Evolutionary conservation across 2,113 vertebrate genomes (phyloP).

Genomic region (Hassar affinis): DNA sequence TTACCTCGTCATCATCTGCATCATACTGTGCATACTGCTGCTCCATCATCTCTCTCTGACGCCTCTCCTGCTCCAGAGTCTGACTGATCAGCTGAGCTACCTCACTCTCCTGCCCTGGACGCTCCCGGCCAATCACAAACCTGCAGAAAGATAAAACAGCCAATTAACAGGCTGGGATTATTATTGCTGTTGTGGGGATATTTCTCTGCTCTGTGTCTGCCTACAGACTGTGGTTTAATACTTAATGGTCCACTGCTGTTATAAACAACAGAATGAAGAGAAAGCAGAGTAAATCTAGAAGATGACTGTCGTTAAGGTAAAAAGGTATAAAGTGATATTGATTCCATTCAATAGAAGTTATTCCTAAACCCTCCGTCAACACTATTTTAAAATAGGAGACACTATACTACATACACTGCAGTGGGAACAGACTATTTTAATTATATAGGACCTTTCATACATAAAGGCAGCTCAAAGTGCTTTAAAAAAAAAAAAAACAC

Average conservation of each 20-base stretch:
- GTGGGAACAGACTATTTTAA: too few species aligned
- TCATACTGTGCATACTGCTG: slow-evolving; percentile 96
- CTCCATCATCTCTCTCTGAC: slow-evolving; percentile 91
- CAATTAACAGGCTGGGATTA: slow-evolving; percentile 7
- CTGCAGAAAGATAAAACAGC: slow-evolving; percentile 68
- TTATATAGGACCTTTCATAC: too few species aligned
- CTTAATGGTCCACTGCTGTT: neutral
- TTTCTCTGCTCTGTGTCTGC: slow-evolving; percentile 3
- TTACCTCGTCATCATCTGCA: slow-evolving; percentile 95
- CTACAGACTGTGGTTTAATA: neutral
- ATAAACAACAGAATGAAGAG: neutral
- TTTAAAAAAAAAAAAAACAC: too few species aligned
- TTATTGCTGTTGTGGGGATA: slow-evolving; percentile 7
- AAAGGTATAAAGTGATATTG: neutral
- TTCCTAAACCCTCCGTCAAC: neutral
- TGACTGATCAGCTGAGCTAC: slow-evolving; percentile 96
- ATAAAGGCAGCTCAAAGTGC: too few species aligned
- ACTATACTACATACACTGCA: too few species aligned
- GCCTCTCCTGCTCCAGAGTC: slow-evolving; percentile 93
- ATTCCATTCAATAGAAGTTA: neutral
- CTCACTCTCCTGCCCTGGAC: slow-evolving; percentile 94
- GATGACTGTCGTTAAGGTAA: neutral
- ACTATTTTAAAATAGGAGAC: neutral
- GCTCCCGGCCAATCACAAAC: slow-evolving; percentile 95
- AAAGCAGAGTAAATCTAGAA: neutral